Evolutionary conservation across 1,140 invertebrate genomes (phyloP).

Genomic region (Oreohelix idahoensis): DNA sequence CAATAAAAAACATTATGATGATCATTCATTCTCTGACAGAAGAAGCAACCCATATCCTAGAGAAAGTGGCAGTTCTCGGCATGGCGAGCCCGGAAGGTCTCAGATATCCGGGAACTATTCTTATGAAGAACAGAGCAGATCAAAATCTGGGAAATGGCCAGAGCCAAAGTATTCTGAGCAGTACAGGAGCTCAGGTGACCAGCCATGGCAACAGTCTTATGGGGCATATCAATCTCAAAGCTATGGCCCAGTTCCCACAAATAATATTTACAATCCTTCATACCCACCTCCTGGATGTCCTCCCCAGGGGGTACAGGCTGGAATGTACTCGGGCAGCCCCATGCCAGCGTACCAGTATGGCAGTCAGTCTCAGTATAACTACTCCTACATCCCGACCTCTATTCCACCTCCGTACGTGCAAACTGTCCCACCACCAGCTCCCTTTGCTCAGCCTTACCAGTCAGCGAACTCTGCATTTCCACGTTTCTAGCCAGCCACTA

Average conservation of each 20-base stretch:
- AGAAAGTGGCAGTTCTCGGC: neutral
- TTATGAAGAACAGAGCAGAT: neutral
- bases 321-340: neutral
- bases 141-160: neutral
- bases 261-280: neutral
- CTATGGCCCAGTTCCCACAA: neutral
- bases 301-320: neutral
- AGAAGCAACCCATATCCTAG: neutral
- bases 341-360: slow-evolving; percentile 15
- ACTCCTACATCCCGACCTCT: neutral
- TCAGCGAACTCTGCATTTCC: neutral
- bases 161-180: neutral
- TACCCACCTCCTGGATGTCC: slow-evolving; percentile 1
- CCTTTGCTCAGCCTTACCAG: neutral
- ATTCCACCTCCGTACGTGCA: neutral
- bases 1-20: neutral
- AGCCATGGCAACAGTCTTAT: slow-evolving; percentile 12
- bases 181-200: neutral
- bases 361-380: slow-evolving; percentile 2
- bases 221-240: neutral
- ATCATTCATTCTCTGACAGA: neutral
- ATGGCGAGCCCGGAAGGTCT: neutral
- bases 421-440: neutral
- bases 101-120: neutral
- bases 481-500: neutral